Percentiles rank a stretch among this genome's conserved stretches.
These are phyloP conservation scores for Epiblema foenella DNA, from an alignment of 2,888 invertebrate species.

Conservation along the genomic window DNA sequence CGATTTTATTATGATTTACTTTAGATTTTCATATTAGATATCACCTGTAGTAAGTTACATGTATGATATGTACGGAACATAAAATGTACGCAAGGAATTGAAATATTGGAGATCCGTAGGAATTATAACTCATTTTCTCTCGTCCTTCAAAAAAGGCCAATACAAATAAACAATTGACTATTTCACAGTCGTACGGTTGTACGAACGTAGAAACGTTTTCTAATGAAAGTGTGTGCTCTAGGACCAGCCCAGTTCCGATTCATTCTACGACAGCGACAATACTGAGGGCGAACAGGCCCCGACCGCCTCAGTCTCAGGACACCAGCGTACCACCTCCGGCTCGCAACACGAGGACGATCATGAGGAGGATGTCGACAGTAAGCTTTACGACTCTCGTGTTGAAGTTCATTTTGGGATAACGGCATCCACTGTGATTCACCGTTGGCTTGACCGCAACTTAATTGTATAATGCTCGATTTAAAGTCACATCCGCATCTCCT, in stretches of 20 bases:
- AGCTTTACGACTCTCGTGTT: slow-evolving; percentile 41
- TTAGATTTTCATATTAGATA: neutral
- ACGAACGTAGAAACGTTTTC: too few relatives aligned
- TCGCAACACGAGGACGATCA: slow-evolving; percentile 86
- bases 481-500: neutral
- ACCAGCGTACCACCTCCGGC: slow-evolving; percentile 79
- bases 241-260: slow-evolving; percentile 95
- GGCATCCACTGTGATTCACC: too few relatives aligned
- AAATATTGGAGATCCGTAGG: neutral
- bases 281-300: slow-evolving; percentile 87
- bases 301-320: slow-evolving; percentile 67
- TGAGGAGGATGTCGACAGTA: slow-evolving; percentile 88
- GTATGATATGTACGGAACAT: too few relatives aligned
- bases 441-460: neutral
- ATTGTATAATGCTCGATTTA: neutral
- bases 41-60: neutral
- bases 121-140: neutral
- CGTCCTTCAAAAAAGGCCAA: too few relatives aligned
- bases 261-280: slow-evolving; percentile 95
- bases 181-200: too few relatives aligned
- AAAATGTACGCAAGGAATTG: too few relatives aligned
- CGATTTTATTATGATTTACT: neutral
- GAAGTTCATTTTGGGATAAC: neutral
- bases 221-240: slow-evolving; percentile 55
- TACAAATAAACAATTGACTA: too few relatives aligned